Evolutionary conservation across 2,888 invertebrate genomes (phyloP).

Genomic region (Xestia sexstrigata): DNA sequence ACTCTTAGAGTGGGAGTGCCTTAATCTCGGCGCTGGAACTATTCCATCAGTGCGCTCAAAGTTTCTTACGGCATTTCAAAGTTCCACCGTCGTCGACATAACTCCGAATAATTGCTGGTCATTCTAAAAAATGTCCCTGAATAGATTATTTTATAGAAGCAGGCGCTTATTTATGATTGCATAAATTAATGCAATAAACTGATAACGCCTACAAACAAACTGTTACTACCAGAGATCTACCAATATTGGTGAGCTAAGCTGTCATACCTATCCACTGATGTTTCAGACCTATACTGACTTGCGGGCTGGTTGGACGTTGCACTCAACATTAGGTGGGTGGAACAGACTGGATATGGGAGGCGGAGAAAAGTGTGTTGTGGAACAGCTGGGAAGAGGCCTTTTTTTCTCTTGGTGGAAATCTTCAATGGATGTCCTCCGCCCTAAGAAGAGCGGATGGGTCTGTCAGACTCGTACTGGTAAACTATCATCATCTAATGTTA

Average conservation of each 20-base stretch:
- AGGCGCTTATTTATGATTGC: conserved; percentile 10
- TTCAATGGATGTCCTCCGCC: not conserved
- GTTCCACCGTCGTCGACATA: not conserved
- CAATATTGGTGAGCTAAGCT: not conserved
- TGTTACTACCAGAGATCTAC: not conserved
- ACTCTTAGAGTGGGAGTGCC: too few relatives aligned
- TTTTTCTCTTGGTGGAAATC: too few relatives aligned
- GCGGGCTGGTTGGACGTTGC: not conserved
- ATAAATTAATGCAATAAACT: conserved; percentile 18
- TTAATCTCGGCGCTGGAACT: too few relatives aligned
- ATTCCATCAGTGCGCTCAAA: not conserved
- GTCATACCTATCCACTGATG: not conserved
- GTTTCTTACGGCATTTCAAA: not conserved
- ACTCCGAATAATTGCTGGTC: not conserved
- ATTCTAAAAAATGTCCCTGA: not conserved
- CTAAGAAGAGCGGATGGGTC: not conserved
- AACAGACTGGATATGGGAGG: too few relatives aligned
- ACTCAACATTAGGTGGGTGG: not conserved
- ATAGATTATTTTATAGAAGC: conserved; percentile 3
- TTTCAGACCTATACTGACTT: not conserved
- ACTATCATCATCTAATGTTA: not conserved
- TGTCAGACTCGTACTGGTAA: not conserved
- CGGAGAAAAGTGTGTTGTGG: too few relatives aligned
- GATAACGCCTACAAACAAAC: not conserved
- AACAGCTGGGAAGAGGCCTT: too few relatives aligned